These are phyloP conservation scores for Enteromius viviparus DNA, from an alignment of 2,797 vertebrate species.

Conservation along the genomic window DNA sequence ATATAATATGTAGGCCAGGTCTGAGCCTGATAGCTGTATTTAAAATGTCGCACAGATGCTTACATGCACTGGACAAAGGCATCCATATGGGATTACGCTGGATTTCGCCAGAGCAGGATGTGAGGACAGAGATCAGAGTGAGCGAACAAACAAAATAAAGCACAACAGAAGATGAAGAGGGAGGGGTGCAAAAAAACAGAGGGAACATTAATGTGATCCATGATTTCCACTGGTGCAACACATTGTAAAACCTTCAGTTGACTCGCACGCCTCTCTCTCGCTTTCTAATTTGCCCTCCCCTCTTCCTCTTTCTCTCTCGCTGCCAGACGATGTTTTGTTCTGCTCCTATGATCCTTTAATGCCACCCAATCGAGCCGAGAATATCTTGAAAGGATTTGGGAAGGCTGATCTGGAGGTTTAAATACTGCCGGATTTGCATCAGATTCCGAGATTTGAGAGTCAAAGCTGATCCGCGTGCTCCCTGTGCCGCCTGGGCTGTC, in stretches of 20 bases:
- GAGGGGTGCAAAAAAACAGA: constrained; percentile 28
- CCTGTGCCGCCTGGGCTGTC: constrained; percentile 44
- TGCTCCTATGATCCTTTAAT: constrained; percentile 80
- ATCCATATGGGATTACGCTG: constrained; percentile 59
- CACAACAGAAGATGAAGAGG: constrained; percentile 1
- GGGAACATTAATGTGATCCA: constrained; percentile 53
- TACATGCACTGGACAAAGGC: constrained; percentile 62
- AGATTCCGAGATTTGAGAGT: constrained; percentile 76
- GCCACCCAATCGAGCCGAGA: constrained; percentile 79
- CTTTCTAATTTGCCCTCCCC: constrained; percentile 32
- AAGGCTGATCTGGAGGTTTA: constrained; percentile 81
- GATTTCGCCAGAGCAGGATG: constrained; percentile 62
- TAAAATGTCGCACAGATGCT: constrained; percentile 67
- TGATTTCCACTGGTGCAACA: constrained; percentile 51
- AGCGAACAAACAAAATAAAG: constrained; percentile 43
- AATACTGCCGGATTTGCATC: constrained; percentile 82
- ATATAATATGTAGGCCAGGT: constrained; percentile 52
- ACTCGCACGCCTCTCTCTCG: constrained; percentile 43
- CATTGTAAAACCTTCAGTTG: constrained; percentile 62
- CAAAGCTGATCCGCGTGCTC: constrained; percentile 71
- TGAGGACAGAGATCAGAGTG: constrained; percentile 50
- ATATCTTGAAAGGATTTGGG: constrained; percentile 85
- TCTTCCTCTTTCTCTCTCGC: constrained; percentile 56
- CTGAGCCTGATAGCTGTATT: constrained; percentile 30
- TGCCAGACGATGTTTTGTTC: constrained; percentile 78